Conservation (phyloP, 2,797 vertebrate genomes). For the Perdix hodgsoniae region DNA sequence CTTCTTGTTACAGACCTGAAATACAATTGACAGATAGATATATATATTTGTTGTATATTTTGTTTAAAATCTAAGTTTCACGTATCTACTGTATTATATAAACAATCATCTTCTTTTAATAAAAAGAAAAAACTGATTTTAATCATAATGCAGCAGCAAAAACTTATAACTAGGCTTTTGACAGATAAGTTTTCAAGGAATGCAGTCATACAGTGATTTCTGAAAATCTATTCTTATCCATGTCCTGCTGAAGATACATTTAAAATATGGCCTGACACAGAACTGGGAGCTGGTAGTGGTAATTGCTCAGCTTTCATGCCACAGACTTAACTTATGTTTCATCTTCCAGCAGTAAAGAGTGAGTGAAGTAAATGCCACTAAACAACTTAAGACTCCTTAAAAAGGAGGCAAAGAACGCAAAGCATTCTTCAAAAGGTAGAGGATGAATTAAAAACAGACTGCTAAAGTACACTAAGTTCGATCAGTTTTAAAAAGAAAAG, state of each 20-base stretch:
- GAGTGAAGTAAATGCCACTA: not conserved
- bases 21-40: not conserved
- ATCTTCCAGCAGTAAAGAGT: not conserved
- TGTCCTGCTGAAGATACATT: not conserved
- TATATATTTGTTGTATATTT: not conserved
- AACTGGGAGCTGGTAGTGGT: not conserved
- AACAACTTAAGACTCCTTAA: not conserved
- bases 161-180: not conserved
- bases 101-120: not conserved
- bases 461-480: not conserved
- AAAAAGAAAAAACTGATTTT: not conserved
- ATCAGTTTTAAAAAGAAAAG: not conserved
- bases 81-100: no score
- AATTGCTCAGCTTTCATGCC: no score
- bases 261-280: not conserved
- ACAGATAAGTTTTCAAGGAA: not conserved
- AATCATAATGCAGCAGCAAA: not conserved
- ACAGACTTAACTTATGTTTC: not conserved
- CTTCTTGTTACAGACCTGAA: constrained; percentile 97
- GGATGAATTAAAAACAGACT: not conserved
- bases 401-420: not conserved
- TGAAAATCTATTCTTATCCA: not conserved
- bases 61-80: not conserved
- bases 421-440: not conserved
- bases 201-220: not conserved